Percentiles rank a stretch among this genome's conserved stretches.
phyloP scores from a whole-genome alignment of 2,888 invertebrate genomes.

The Sinhomidia bicolor region DNA sequence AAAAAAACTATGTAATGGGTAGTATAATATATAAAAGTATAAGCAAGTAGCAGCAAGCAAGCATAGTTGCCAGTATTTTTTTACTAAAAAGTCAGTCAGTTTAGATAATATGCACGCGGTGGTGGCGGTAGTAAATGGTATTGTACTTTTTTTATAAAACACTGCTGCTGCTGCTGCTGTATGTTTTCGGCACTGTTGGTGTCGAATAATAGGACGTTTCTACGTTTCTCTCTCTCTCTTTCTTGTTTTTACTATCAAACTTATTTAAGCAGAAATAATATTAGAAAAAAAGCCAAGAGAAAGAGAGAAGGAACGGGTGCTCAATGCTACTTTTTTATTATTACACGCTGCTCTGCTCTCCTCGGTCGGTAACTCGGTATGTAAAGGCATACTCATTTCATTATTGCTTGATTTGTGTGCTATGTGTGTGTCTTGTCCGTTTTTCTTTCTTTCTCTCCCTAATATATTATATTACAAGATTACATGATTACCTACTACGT shows the following conservation, averaged over 20 bases:
- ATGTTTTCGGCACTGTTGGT: constrained; percentile 44
- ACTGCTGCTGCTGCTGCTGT: background rate
- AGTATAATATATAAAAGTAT: too few relatives aligned
- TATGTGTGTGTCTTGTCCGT: constrained; percentile 4
- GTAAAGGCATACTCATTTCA: too few relatives aligned
- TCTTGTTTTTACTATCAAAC: constrained; percentile 48
- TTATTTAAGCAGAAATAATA: constrained; percentile 42
- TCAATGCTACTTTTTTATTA: background rate
- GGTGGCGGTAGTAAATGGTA: constrained; percentile 33
- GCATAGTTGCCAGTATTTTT: constrained; percentile 26
- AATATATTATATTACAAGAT: constrained; percentile 19
- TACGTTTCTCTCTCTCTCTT: constrained; percentile 19
- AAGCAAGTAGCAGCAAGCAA: background rate
- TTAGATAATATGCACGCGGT: background rate
- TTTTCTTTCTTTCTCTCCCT: background rate
- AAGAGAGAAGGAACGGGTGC: constrained; percentile 2
- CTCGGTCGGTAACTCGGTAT: background rate
- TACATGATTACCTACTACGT: constrained; percentile 30
- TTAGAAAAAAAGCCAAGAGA: background rate
- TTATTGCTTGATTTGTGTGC: constrained; percentile 1
- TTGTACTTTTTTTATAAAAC: constrained; percentile 47
- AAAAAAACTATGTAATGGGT: constrained; percentile 28
- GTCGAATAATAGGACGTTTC: constrained; percentile 42
- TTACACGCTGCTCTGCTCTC: background rate
- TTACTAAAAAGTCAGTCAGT: constrained; percentile 29